Base-by-base conservation (phyloP, 2,797 vertebrate species). In the Thripadectes ignobilis region DNA sequence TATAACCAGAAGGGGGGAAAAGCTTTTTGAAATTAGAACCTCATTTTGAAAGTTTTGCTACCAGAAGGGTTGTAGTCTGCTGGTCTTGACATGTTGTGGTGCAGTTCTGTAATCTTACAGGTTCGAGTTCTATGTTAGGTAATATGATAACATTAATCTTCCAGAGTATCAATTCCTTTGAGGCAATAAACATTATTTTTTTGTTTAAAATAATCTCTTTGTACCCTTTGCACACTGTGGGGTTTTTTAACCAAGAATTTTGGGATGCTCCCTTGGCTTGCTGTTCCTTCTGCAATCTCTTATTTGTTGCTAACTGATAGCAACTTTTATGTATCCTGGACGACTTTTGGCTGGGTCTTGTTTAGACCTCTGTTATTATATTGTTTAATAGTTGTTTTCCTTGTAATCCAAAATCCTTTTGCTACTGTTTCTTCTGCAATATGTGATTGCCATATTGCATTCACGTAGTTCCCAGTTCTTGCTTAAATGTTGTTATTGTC, bases 1-100 rank as follows among this genome's bases (percentile, higher is more conserved):
- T 26, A 26, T 7, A 74, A 54, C 3, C 14, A 14, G 32, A 22
- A 5, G 3, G 19, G 5, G 4, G 0, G 29, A 2, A 45, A 49
- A 18, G 2, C 1, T 62, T 51, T 79, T 51, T 61, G 43, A 38
- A 74, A 43, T 62, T 68, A 34, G 36, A 68, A 30, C 14, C 8
- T 51, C 1, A 34, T 38, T 57, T 74, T 21, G 9, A 30, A 38
- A 15, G n/a, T 55, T 79, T 68, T 85, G 12, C 48, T n/a, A 17
- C 23, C 19, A 43, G 4, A 13, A n/a, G 14, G 6, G 2, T 67
- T 43, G 19, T 30, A 38, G 26, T 36, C 16, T 30, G 7, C 8
- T 49, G 36, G 8, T 49, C 36, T 61, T 51, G 32, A 13, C 23
- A 23, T 19, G 8, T 0, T 54, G n/a, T 38, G 9, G 36, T 57